Conservation (phyloP, 2,797 vertebrate species). For the Scomberomorus guttatus region DNA sequence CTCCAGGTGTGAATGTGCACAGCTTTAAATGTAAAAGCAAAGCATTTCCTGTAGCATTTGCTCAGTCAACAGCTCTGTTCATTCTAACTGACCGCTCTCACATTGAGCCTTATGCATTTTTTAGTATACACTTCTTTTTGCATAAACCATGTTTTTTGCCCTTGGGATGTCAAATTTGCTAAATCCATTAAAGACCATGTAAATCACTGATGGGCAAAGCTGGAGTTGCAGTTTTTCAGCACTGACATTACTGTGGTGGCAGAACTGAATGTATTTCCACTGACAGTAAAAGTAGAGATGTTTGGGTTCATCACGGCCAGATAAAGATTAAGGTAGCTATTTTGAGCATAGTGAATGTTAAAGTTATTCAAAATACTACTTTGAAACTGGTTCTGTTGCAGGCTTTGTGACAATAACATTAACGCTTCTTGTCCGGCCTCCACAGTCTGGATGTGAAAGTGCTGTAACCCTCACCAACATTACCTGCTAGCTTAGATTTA, state of each 20-base stretch:
- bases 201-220: constrained; percentile 41
- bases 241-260: background rate
- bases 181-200: constrained; percentile 55
- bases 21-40: constrained; percentile 1
- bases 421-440: background rate
- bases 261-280: background rate
- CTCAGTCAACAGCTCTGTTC: constrained; percentile 29
- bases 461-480: background rate
- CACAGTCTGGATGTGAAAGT: background rate
- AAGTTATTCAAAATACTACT: background rate
- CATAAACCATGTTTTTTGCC: constrained; percentile 29
- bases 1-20: constrained; percentile 11
- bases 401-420: background rate
- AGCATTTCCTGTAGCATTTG: constrained; percentile 22
- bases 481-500: background rate
- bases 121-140: constrained; percentile 45
- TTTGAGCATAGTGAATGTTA: background rate
- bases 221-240: constrained; percentile 32
- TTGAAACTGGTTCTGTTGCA: background rate
- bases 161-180: constrained; percentile 47
- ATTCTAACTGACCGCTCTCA: constrained; percentile 7
- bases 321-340: background rate
- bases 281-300: background rate
- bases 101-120: constrained; percentile 57
- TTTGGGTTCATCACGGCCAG: background rate